A percentile compares a stretch with the other conserved stretches of the same genome.
Conservation (phyloP, 2,888 invertebrate species). For the Nephrotoma appendiculata region DNA sequence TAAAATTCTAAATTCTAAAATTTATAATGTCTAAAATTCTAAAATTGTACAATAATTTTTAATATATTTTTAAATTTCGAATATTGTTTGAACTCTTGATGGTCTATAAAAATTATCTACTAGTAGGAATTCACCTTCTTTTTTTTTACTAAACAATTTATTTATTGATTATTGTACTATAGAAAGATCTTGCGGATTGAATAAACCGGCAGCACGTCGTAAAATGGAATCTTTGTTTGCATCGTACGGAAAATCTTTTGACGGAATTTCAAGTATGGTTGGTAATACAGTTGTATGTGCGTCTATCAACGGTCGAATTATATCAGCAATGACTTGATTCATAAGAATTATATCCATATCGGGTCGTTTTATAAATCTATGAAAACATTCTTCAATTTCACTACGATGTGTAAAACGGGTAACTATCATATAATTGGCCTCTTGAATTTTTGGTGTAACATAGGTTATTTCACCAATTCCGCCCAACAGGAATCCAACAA, state of each 20-base stretch:
- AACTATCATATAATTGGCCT: not conserved
- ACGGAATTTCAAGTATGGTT: not conserved
- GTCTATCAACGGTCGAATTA: not conserved
- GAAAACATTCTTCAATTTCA: not conserved
- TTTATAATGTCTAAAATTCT: no score
- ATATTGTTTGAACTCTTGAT: no score
- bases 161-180: not conserved
- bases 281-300: not conserved
- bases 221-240: not conserved
- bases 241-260: not conserved
- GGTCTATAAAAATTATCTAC: no score
- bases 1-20: no score
- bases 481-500: not conserved
- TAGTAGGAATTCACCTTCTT: no score
- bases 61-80: no score
- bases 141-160: no score
- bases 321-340: not conserved
- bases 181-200: not conserved
- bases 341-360: not conserved
- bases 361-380: not conserved
- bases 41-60: no score
- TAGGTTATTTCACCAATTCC: not conserved
- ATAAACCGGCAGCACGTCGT: not conserved
- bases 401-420: not conserved
- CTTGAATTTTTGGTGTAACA: not conserved